Percentiles rank a stretch among this genome's conserved stretches.
Conservation (phyloP, 2,797 vertebrate species). For the Vespertilio murinus region DNA sequence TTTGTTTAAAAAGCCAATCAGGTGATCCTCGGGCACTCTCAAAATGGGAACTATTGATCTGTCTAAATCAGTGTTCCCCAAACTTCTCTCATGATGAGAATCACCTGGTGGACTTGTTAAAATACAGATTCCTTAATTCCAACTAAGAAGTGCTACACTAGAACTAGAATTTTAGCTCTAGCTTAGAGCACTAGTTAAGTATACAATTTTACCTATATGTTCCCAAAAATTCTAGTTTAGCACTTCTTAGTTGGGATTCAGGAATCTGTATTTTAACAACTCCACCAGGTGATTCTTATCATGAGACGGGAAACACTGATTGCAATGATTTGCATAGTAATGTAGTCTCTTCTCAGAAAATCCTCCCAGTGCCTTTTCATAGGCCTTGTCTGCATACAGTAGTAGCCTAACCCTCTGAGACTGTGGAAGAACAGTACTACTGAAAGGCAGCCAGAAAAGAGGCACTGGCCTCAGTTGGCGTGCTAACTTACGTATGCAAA, state of each 20-base stretch:
- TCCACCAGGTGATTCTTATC: too few species aligned
- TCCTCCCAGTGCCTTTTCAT: background rate
- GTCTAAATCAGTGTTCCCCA: background rate
- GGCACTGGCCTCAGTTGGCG: background rate
- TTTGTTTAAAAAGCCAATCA: background rate
- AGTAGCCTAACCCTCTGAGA: background rate
- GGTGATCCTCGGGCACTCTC: background rate
- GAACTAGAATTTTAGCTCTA: too few species aligned
- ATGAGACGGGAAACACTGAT: too few species aligned
- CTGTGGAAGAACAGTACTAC: background rate
- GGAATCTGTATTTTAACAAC: too few species aligned
- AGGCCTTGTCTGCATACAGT: background rate
- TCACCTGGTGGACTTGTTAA: too few species aligned
- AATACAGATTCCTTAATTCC: too few species aligned
- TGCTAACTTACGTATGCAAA: background rate
- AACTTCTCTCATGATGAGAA: too few species aligned
- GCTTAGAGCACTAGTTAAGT: too few species aligned
- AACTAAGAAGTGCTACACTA: too few species aligned
- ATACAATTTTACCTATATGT: too few species aligned
- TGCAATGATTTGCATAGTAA: background rate
- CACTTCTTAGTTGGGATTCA: too few species aligned
- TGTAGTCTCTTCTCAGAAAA: background rate
- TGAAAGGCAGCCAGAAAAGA: background rate
- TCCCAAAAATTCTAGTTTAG: too few species aligned
- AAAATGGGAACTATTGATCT: background rate